These are phyloP conservation scores for Malachius bipustulatus DNA, from an alignment of 2,888 invertebrate genomes.

Conservation along the genomic window DNA sequence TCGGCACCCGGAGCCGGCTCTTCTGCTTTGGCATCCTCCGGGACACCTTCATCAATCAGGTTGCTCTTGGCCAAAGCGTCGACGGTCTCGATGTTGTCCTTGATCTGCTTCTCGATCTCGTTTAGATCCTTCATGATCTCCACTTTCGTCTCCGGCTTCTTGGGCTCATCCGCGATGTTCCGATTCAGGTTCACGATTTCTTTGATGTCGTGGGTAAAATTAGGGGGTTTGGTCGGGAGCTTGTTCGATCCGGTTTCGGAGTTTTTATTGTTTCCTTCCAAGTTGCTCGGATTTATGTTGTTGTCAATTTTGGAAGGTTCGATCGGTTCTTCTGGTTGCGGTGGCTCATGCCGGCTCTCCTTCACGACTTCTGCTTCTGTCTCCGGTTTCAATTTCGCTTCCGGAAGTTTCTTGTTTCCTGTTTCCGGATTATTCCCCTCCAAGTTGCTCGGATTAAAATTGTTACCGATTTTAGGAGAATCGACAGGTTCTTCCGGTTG, in stretches of 20 bases:
- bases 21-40: background rate
- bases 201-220: too few species aligned
- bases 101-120: conserved; percentile 5
- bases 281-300: background rate
- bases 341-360: conserved; percentile 33
- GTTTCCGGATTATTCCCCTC: conserved; percentile 6
- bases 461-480: too few species aligned
- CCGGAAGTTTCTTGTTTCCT: background rate
- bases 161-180: too few species aligned
- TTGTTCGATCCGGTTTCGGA: too few species aligned
- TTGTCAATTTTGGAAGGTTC: too few species aligned
- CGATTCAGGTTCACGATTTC: too few species aligned
- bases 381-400: conserved; percentile 2
- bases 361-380: conserved; percentile 20
- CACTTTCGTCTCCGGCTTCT: too few species aligned
- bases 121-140: too few species aligned
- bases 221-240: too few species aligned
- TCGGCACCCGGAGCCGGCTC: conserved; percentile 11
- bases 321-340: conserved; percentile 34
- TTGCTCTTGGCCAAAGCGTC: too few species aligned
- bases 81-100: background rate
- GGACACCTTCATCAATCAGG: background rate
- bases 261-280: too few species aligned
- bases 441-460: too few species aligned
- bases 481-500: conserved; percentile 27